Percentiles rank a stretch among this genome's conserved stretches.
These are phyloP conservation scores for Agriopis aurantiaria DNA, from an alignment of 2,888 invertebrate genomes.

Conservation along the genomic window DNA sequence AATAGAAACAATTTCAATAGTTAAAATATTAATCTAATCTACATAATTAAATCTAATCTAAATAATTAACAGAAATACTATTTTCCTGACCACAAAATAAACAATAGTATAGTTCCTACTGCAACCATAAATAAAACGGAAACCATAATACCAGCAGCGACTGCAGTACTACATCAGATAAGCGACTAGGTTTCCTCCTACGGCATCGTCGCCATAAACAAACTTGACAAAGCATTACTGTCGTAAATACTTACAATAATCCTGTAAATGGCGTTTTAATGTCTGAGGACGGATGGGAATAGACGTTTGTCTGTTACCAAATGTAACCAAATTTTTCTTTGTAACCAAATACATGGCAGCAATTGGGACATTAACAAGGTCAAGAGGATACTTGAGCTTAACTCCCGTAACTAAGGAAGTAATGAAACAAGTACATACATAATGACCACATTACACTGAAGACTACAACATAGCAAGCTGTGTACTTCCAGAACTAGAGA, in stretches of 20 bases:
- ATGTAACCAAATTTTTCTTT: conserved; percentile 11
- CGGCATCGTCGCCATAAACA: conserved; percentile 67
- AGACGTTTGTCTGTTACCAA: conserved; percentile 9
- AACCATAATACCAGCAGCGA: conserved; percentile 1
- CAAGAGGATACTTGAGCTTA: background rate
- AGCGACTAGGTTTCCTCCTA: conserved; percentile 57
- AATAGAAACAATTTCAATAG: too few relatives aligned
- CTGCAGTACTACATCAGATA: conserved; percentile 48
- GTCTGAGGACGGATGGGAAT: conserved; percentile 47
- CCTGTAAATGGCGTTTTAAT: conserved; percentile 65
- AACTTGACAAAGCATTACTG: conserved; percentile 71
- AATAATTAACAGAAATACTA: too few relatives aligned
- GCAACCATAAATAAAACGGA: background rate
- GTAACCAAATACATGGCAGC: conserved; percentile 16
- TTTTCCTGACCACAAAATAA: background rate
- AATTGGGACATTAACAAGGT: background rate
- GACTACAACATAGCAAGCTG: background rate
- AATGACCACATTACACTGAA: background rate
- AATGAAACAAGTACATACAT: background rate
- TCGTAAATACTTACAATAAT: conserved; percentile 63
- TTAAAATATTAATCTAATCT: too few relatives aligned
- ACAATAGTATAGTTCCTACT: background rate
- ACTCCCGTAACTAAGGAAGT: conserved; percentile 19
- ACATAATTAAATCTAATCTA: too few relatives aligned
- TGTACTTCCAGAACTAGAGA: too few relatives aligned